Evolutionary conservation across 2,113 vertebrate species (phyloP).

Genomic region (Atherinomorus stipes): DNA sequence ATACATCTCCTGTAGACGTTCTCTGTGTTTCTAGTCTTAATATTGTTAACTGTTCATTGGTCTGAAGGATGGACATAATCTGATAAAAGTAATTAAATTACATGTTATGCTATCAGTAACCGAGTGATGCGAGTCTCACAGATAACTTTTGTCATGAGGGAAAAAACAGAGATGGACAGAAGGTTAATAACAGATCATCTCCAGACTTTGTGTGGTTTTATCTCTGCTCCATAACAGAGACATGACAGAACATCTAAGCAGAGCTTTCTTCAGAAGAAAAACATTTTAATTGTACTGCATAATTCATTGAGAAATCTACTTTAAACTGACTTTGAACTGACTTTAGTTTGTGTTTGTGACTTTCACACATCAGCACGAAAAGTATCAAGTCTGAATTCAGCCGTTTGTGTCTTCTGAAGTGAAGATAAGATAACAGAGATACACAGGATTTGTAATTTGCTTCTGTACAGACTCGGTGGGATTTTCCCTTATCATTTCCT

Average conservation of each 20-base stretch:
- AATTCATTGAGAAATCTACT: background rate
- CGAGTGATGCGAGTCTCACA: constrained; percentile 5
- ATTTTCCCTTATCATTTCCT: constrained; percentile 12
- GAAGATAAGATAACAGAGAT: constrained; percentile 22
- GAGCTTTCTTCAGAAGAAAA: background rate
- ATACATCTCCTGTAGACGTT: background rate
- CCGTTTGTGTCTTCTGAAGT: constrained; percentile 16
- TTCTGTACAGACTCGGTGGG: background rate
- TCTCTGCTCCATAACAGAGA: background rate
- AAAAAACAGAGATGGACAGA: background rate
- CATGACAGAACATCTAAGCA: background rate
- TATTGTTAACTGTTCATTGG: background rate
- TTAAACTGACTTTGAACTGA: background rate
- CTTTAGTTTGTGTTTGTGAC: constrained; percentile 4
- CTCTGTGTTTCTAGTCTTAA: background rate
- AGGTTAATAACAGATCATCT: background rate
- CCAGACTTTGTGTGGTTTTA: background rate
- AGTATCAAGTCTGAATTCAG: background rate
- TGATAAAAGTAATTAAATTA: constrained; percentile 16
- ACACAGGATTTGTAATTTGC: background rate
- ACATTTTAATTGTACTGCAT: background rate
- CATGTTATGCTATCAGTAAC: background rate
- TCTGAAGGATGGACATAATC: constrained; percentile 1
- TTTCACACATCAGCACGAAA: constrained; percentile 7
- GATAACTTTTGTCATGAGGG: background rate